phyloP scores from a whole-genome alignment of 2,888 invertebrate species.

The Drosophila paramelanica region DNA sequence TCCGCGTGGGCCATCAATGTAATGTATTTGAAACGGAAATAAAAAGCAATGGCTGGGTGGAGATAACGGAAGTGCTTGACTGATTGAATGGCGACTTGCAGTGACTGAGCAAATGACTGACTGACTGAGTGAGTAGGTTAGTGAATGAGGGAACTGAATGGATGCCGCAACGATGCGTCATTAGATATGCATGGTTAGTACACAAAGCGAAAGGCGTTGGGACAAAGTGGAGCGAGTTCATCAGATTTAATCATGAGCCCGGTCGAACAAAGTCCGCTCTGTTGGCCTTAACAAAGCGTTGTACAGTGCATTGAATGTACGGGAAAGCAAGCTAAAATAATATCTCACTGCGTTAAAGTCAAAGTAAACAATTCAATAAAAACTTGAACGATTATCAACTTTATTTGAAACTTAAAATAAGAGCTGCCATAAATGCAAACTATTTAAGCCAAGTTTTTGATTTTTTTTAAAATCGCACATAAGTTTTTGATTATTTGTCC shows the following conservation, averaged over 20 bases:
- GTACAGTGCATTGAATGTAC: background rate
- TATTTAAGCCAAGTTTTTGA: too few relatives aligned
- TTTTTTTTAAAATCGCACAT: too few relatives aligned
- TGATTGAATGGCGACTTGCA: slow-evolving; percentile 62
- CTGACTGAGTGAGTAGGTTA: slow-evolving; percentile 26
- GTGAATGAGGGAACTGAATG: slow-evolving; percentile 45
- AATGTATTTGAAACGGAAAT: slow-evolving; percentile 78
- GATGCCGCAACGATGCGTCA: slow-evolving; percentile 65
- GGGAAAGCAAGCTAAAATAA: too few relatives aligned
- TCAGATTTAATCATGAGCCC: slow-evolving; percentile 25
- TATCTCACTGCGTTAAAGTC: background rate
- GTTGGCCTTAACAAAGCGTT: background rate
- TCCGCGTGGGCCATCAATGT: slow-evolving; percentile 49
- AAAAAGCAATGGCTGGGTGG: slow-evolving; percentile 49
- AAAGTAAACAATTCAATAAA: too few relatives aligned
- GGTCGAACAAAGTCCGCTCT: background rate
- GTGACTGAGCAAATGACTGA: slow-evolving; percentile 30
- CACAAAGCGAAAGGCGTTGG: slow-evolving; percentile 19
- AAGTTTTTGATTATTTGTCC: too few relatives aligned
- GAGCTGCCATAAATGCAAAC: too few relatives aligned
- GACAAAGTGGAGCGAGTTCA: slow-evolving; percentile 23
- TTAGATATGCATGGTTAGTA: slow-evolving; percentile 72
- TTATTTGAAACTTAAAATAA: too few relatives aligned
- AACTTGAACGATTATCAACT: too few relatives aligned
- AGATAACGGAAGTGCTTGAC: slow-evolving; percentile 66